Conservation (phyloP, 2,797 vertebrate species). For the Coregonus sp. region DNA sequence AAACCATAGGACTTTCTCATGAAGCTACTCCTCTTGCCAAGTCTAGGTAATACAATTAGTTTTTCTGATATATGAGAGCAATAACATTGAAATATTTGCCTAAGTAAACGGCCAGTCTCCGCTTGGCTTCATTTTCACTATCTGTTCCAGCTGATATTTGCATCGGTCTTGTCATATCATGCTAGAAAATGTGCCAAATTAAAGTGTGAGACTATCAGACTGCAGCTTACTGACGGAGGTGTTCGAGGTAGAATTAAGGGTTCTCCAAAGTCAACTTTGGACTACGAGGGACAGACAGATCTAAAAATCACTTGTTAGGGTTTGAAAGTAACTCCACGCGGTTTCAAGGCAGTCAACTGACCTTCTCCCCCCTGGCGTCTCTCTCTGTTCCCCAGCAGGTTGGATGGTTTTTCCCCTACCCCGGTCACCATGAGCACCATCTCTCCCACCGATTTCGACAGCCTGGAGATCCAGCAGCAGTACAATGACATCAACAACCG, state of each 20-base stretch:
- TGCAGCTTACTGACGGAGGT: conserved; percentile 24
- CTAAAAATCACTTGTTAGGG: not conserved
- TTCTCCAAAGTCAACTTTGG: not conserved
- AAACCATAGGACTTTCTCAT: conserved; percentile 12
- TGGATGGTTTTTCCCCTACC: conserved; percentile 46
- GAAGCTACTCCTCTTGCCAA: not conserved
- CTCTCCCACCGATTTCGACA: conserved; percentile 92
- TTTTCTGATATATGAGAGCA: conserved; percentile 7
- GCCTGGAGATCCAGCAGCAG: conserved; percentile 93
- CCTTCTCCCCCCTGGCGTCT: not conserved
- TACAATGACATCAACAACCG: conserved; percentile 96
- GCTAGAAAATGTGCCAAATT: conserved; percentile 19
- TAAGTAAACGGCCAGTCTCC: conserved; percentile 25
- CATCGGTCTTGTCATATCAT: conserved; percentile 46
- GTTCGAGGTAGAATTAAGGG: not conserved
- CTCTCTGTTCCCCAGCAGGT: not conserved
- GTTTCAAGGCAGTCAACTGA: not conserved
- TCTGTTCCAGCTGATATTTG: conserved; percentile 47
- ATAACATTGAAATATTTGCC: conserved; percentile 32
- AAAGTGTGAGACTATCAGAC: conserved; percentile 17
- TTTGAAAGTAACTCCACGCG: not conserved
- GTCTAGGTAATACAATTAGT: conserved; percentile 17
- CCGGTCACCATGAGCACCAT: conserved; percentile 86
- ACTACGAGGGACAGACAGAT: not conserved
- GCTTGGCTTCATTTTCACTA: conserved; percentile 34